phyloP scores from a whole-genome alignment of 2,113 vertebrate species.

The Platycercus adscitus region DNA sequence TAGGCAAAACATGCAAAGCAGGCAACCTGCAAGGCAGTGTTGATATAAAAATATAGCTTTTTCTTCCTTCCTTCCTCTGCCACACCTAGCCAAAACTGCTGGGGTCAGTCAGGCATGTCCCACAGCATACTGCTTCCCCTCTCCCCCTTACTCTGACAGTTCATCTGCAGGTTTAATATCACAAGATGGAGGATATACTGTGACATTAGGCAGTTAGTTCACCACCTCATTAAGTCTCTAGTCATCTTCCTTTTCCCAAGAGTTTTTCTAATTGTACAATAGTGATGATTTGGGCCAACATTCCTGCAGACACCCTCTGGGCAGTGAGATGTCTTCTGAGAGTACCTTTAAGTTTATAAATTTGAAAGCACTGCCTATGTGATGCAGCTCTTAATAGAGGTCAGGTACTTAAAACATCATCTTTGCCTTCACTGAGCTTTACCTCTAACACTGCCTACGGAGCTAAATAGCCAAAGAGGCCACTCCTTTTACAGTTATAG shows the following conservation, averaged over 20 bases:
- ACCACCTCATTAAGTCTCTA: neutral
- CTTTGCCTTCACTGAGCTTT: neutral
- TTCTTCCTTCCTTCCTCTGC: neutral
- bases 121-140: rapidly evolving
- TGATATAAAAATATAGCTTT: neutral
- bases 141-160: neutral
- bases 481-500: neutral
- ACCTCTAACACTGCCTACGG: neutral
- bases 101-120: neutral
- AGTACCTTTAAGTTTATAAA: neutral
- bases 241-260: neutral
- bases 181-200: neutral
- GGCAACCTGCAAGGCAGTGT: neutral
- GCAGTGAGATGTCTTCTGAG: neutral
- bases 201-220: neutral
- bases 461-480: neutral
- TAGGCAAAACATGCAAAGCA: neutral
- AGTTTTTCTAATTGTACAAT: neutral
- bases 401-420: neutral
- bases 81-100: neutral
- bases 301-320: neutral
- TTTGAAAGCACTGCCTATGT: neutral
- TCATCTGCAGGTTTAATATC: neutral
- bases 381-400: neutral
- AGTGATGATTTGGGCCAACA: neutral